Percentiles rank a stretch among this genome's conserved stretches.
Conservation (phyloP, 2,113 vertebrate species). For the Protobothrops mucrosquamatus region DNA sequence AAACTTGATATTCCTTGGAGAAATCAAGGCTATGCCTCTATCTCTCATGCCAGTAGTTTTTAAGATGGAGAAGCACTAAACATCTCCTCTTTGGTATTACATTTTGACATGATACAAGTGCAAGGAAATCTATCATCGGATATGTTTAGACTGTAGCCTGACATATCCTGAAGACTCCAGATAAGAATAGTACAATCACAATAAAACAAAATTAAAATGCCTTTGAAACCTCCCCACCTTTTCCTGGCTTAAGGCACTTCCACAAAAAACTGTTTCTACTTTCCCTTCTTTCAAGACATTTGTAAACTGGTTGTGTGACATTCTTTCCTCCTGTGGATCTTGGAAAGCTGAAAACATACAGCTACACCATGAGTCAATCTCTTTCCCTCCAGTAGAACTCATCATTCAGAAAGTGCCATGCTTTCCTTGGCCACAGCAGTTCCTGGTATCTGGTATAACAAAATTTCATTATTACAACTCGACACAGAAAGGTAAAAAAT, state of each 20-base stretch:
- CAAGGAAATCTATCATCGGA: neutral
- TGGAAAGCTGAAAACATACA: neutral
- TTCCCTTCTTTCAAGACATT: neutral
- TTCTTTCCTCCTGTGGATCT: neutral
- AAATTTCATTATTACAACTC: neutral
- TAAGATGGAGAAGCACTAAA: neutral
- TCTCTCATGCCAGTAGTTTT: neutral
- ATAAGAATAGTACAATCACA: neutral
- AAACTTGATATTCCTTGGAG: neutral
- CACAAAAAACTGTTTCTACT: neutral
- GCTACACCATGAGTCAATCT: neutral
- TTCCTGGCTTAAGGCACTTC: neutral
- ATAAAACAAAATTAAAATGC: neutral
- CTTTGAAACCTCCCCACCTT: neutral
- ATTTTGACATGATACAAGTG: neutral
- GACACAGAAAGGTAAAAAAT: neutral
- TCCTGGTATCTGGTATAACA: neutral
- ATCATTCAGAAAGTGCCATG: neutral
- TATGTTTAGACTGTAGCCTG: neutral
- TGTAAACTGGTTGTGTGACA: neutral
- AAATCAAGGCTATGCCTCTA: neutral
- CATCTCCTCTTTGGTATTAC: neutral
- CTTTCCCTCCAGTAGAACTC: neutral
- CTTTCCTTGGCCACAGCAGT: neutral
- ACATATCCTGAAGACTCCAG: neutral